Base-by-base conservation (phyloP, 2,888 invertebrate genomes). In the Tuberolachnus salignus region DNA sequence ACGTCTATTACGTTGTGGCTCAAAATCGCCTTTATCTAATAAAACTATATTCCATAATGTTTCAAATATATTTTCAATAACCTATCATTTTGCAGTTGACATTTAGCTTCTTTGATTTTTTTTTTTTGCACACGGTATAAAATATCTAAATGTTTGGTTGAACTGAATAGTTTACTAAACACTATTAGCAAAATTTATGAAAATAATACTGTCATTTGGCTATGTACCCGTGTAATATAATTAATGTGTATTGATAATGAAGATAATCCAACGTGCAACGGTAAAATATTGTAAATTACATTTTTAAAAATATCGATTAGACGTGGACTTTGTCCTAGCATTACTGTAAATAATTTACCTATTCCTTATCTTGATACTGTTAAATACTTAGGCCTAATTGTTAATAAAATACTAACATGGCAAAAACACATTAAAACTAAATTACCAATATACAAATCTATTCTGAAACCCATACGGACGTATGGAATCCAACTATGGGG, bases 1-100 rank as follows among this genome's bases (percentile, higher is more conserved):
- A 59, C 59, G 59, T 19, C 19, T 59, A n/a, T 59, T 59, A 59
- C 59, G 59, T 19, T 59, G 59, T 59, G 13, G n/a, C 19, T 59
- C 59, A 59, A 59, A 59, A 59, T 59, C 59, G 26, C 23, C 59
- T 26, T 59, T 59, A 59, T 59, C 26, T 59, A 19, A 59, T 59
- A 59, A 59, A 59, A 59, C 59, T 59, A 13, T 59, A 13, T 59
- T 13, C 59, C 1, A 59, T 59, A 59, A 59, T 59, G 8, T 59
- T 59, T 59, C 59, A 59, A 59, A 59, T 59, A 59, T 19, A 59
- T 59, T 59, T n/a, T n/a, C n/a, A n/a, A n/a, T 59, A 59, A 59
- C 59, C 59, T 59, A 59, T 59, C 19, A 59, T 59, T 59, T 59
- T 59, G 26, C 59, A 59, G 26, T 59, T 59, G 26, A 59, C 23